Evolutionary conservation across 2,113 vertebrate genomes (phyloP).

Genomic region (Ifrita kowaldi): DNA sequence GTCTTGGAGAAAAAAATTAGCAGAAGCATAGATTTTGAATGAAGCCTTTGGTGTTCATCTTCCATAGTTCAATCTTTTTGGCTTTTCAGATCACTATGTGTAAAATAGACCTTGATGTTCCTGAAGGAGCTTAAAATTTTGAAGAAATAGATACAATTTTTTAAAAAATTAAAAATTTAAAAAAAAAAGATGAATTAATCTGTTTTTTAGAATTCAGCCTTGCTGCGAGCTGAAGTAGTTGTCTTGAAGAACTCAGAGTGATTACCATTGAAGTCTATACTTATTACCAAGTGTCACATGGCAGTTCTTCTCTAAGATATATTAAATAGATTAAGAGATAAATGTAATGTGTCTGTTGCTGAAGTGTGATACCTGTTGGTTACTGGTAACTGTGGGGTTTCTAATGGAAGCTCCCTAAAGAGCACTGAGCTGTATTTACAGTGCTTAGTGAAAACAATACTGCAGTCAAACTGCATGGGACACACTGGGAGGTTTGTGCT

Average conservation of each 20-base stretch:
- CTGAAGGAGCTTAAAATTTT: slow-evolving; percentile 38
- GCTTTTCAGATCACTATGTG: slow-evolving; percentile 36
- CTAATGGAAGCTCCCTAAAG: neutral
- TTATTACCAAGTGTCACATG: neutral
- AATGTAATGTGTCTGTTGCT: neutral
- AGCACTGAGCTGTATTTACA: neutral
- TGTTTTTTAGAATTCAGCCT: neutral
- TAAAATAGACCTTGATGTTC: slow-evolving; percentile 37
- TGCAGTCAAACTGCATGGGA: neutral
- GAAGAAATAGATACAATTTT: neutral
- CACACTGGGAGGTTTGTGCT: neutral
- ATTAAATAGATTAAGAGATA: neutral
- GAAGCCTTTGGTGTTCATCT: neutral
- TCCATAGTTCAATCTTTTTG: neutral
- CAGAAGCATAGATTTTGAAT: neutral
- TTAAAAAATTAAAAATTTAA: neutral
- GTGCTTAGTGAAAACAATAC: neutral
- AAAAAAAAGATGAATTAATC: neutral
- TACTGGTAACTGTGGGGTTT: neutral
- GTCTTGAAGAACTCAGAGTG: neutral
- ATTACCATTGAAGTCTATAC: neutral
- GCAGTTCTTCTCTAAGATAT: neutral
- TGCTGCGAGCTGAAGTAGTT: slow-evolving; percentile 1
- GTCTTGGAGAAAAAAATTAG: neutral
- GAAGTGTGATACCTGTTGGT: neutral